Base-by-base conservation (phyloP, 2,888 invertebrate species). In the Antheraea yamamai region DNA sequence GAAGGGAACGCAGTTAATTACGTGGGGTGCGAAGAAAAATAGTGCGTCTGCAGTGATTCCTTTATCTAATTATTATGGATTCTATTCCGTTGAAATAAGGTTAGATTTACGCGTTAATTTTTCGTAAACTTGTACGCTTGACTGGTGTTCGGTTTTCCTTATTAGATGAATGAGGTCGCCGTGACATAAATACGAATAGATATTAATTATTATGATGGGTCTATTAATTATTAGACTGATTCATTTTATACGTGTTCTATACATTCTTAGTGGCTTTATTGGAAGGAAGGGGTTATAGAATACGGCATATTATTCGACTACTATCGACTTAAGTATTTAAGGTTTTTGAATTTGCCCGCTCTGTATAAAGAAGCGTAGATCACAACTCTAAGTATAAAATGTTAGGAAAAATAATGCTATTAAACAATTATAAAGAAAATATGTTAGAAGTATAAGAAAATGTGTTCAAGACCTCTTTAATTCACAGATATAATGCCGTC, bases 1-100 rank as follows among this genome's bases (percentile, higher is more conserved):
- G 90, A 90, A 92, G 93, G 94, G 94, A 89, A 90, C 86, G 87
- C 88, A 88, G 90, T 93, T 94, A 94, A 94, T 94, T 94, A 91
- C 88, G 87, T 89, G 87, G 93, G 94, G 92, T 89, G 92, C 85
- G 87, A 89, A 88, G 92, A 92, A 93, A 94, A 93, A 94, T 91
- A 84, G 85, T 84, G 82, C 81, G 81, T 84, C 80, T n/a, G 51
- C 55, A 61, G 52, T 68, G 68, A 61, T 74, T 77, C 76, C 74
- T 77, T 79, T 66, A 76, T 26, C 66, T 47, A 51, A 72, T 70
- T 39, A 35, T 76, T 35, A 39, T 70, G 20, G 70, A 70, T 70
- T 39, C 70, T 70, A 70, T 39, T 26, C 0, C 16, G 0, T 4
- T 0, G 66, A 0, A 0, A 35, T 84, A 85, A 76, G 75, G 85